Conservation (phyloP, 2,797 vertebrate species). For the Muscicapa striata region DNA sequence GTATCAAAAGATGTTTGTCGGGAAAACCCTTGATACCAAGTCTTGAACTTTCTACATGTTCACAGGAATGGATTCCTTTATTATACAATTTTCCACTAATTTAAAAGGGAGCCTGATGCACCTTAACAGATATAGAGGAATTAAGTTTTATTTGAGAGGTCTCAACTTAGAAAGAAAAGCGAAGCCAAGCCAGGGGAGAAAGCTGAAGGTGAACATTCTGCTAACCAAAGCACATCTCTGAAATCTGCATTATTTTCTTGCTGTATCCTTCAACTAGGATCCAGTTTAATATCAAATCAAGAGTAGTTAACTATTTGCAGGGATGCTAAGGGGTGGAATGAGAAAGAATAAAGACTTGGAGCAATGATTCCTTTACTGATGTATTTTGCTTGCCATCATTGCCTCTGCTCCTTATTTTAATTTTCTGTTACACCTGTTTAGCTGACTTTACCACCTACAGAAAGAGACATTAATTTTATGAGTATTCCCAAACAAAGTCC, state of each 20-base stretch:
- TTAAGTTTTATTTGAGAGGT: background rate
- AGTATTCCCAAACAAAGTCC: background rate
- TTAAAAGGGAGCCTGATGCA: background rate
- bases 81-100: background rate
- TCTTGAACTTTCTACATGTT: background rate
- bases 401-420: background rate
- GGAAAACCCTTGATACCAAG: background rate
- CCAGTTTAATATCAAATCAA: background rate
- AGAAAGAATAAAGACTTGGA: background rate
- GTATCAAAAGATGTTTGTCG: background rate
- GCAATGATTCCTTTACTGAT: background rate
- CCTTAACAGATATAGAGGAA: background rate
- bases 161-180: background rate
- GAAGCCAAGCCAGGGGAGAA: background rate
- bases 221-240: background rate
- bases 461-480: conserved; percentile 17
- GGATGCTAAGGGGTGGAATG: background rate
- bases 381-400: background rate
- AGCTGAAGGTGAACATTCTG: background rate
- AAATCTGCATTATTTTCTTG: background rate
- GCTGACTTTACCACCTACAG: conserved; percentile 30
- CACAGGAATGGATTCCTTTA: background rate
- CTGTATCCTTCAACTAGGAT: background rate
- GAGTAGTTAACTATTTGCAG: background rate
- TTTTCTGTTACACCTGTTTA: conserved; percentile 32